Evolutionary conservation across 2,888 invertebrate species (phyloP).

Genomic region (Agonopterix arenella): DNA sequence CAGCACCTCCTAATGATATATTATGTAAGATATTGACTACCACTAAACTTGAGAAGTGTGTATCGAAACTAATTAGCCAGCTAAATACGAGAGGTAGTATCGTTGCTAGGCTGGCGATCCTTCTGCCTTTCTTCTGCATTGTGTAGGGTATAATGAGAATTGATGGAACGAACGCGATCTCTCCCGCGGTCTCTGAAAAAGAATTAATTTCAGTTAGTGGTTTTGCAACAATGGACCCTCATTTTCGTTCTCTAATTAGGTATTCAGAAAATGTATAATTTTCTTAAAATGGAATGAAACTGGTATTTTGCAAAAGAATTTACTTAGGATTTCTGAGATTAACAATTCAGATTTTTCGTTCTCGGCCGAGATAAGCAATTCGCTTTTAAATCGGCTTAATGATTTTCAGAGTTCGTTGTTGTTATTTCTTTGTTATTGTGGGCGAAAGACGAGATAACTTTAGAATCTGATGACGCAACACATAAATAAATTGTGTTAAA

Average conservation of each 20-base stretch:
- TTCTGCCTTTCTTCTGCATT: constrained; percentile 22
- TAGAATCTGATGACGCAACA: too few species aligned
- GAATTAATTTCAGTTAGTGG: constrained; percentile 18
- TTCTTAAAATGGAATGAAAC: constrained; percentile 7
- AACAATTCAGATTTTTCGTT: too few species aligned
- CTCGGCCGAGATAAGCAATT: too few species aligned
- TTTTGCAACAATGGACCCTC: constrained; percentile 6
- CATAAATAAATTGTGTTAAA: too few species aligned
- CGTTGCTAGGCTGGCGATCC: constrained; percentile 17
- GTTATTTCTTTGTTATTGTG: too few species aligned
- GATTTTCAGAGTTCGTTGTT: too few species aligned
- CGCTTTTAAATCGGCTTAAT: too few species aligned
- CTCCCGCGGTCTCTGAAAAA: constrained; percentile 21
- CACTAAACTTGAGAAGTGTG: constrained; percentile 10
- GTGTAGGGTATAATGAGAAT: constrained; percentile 20
- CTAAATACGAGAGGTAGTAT: constrained; percentile 17
- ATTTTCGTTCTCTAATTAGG: too few species aligned
- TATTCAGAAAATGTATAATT: too few species aligned
- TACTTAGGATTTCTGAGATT: too few species aligned
- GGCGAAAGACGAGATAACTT: too few species aligned
- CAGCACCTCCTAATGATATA: constrained; percentile 19
- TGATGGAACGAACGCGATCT: constrained; percentile 20
- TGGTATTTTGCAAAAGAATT: not conserved
- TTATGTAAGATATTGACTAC: constrained; percentile 17
- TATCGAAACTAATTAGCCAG: constrained; percentile 18